Percentiles rank a stretch among this genome's conserved stretches.
Conservation (phyloP, 2,797 vertebrate genomes). For the Dromococcyx pavoninus region DNA sequence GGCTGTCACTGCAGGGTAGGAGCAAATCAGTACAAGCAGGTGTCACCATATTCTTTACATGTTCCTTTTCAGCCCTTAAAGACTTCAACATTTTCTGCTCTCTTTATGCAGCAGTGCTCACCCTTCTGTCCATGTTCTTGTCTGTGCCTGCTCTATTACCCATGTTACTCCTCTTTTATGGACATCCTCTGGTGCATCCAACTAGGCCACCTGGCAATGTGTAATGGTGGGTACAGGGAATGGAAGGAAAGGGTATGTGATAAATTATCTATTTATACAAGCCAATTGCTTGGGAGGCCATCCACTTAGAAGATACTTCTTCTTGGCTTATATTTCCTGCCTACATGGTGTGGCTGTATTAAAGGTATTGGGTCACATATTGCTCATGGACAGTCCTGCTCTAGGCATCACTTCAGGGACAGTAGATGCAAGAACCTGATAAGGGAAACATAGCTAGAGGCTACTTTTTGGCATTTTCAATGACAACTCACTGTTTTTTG, state of each 20-base stretch:
- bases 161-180: not conserved
- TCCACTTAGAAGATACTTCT: not conserved
- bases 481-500: not conserved
- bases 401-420: not conserved
- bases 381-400: not conserved
- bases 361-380: not conserved
- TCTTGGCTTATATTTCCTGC: not conserved
- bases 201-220: not conserved
- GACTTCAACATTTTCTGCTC: not conserved
- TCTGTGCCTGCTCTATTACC: not conserved
- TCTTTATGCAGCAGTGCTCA: not conserved
- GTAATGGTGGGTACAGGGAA: not conserved
- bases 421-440: not conserved
- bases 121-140: not conserved
- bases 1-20: not conserved
- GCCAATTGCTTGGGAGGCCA: not conserved
- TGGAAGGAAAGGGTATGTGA: not conserved
- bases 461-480: not conserved
- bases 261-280: not conserved
- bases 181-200: not conserved
- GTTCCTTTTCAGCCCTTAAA: not conserved
- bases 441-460: not conserved
- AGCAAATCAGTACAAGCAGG: not conserved
- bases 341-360: not conserved
- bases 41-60: not conserved